Evolutionary conservation across 2,113 vertebrate species (phyloP), one percentile per base, ranked within the genome.

Genomic region (Engraulis encrasicolus): DNA sequence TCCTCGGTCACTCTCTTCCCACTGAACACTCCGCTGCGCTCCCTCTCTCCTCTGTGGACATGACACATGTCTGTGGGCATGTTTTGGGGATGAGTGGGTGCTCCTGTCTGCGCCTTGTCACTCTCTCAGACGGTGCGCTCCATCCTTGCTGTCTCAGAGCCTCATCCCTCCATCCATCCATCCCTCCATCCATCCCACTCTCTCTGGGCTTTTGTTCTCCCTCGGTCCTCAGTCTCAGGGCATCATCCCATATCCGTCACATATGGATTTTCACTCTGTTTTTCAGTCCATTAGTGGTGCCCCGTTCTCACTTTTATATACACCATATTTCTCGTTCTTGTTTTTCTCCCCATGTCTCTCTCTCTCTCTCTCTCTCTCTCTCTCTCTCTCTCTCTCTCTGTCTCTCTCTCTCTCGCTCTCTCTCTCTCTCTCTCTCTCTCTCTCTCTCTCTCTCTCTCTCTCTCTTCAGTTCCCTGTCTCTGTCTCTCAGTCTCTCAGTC

Each of bases 101-200:
- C 20, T 61, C 9, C 58, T 66, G 58, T 66, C 23, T 2, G 27
- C n/a, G 9, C 58, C 27, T 3, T 1, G 23, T 27, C 1, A 6
- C 58, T 66, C 11, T 45, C 40, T 9, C 40, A 9, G 4, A 9
- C 58, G 12, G 58, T 23, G 9, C 58, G 27, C 23, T 66, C 7
- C 23, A 66, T 31, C n/a, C 11, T 3, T 45, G 40, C 9, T 45
- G 40, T 45, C 40, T 31, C 54, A 61, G 58, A 1, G 23, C 27
- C 58, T 27, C n/a, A 81, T 45, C 20, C 27, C 80, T 77, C 80
- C 45, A n/a, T n/a, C n/a, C n/a, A n/a, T n/a, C n/a, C n/a, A n/a
- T n/a, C n/a, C n/a, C n/a, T n/a, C n/a, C n/a, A n/a, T n/a, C n/a
- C n/a, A n/a, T n/a, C n/a, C n/a, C n/a, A n/a, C n/a, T n/a, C n/a